Evolutionary conservation across 2,113 vertebrate genomes (phyloP).

Genomic region (Aphyosemion australe): DNA sequence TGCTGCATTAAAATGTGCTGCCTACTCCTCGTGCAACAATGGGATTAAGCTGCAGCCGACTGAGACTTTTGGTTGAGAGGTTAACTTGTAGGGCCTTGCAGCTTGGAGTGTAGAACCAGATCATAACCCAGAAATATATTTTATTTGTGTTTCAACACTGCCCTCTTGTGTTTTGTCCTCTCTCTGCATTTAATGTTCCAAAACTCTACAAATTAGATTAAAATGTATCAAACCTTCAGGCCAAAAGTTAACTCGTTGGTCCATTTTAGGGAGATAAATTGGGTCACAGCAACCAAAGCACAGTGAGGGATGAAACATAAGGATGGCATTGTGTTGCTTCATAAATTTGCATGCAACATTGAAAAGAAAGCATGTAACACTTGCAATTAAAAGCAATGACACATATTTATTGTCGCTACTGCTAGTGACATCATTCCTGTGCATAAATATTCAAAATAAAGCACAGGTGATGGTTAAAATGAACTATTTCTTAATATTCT

Average conservation of each 20-base stretch:
- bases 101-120: not conserved
- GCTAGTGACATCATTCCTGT: not conserved
- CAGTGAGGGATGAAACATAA: not conserved
- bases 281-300: not conserved
- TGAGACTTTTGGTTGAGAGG: conserved; percentile 22
- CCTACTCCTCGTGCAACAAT: conserved; percentile 27
- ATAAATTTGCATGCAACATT: too few species aligned
- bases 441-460: not conserved
- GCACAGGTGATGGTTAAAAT: not conserved
- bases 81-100: conserved; percentile 19
- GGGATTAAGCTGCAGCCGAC: conserved; percentile 22
- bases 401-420: not conserved
- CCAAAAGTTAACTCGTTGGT: not conserved
- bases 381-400: too few species aligned
- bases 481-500: too few species aligned
- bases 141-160: conserved; percentile 71
- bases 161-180: conserved; percentile 69
- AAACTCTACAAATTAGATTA: not conserved
- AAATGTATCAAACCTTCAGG: not conserved
- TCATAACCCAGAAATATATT: not conserved
- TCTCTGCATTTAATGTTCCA: not conserved
- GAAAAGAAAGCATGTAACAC: too few species aligned
- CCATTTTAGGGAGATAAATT: not conserved
- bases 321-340: too few species aligned
- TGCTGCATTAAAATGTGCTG: not conserved